Evolutionary conservation across 2,113 vertebrate genomes (phyloP), one percentile per base, ranked within the genome.

Genomic region (Malurus alboscapulatus): DNA sequence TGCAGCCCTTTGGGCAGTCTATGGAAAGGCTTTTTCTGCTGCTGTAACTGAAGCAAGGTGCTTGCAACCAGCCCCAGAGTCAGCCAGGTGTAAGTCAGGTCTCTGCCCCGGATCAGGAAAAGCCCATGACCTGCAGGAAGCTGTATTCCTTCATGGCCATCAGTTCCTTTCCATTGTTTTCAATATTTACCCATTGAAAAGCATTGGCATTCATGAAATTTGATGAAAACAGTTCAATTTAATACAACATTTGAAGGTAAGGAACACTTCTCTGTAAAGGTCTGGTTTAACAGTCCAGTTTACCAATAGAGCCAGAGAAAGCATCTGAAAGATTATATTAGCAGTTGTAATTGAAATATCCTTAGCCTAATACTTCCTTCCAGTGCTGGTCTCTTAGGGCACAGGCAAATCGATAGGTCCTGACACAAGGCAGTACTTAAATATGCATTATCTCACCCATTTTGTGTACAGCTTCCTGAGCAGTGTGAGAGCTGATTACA

Each of bases 101-200:
- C 36, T 73, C 65, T 45, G 25, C 44, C 40, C 69, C 63, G 40
- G 26, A 69, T 17, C 9, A 57, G 40, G 59, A 58, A 55, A 85
- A 76, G 16, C 51, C 32, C 14, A 14, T 2, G 1, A 45, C 20
- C 21, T 69, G 21, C 36, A 57, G 45, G 45, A 69, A 62, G 8
- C 38, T 1, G 1, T 14, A 20, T 36, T 14, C 21, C 29, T 40
- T 40, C 34, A 17, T 2, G 14, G 16, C 21, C 10, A 1, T 27
- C 1, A 2, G 14, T 17, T 72, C 32, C 32, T 65, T 68, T 61
- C 6, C 5, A 12, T 4, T 0, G 0, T 88, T 92, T 75, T 84
- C 12, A 20, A 5, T 66, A 30, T 74, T 74, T 71, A 25, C 16
- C 47, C 14, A 29, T 27, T 58, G 45, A 90, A 75, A 79, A 58